Conservation (phyloP, 2,113 vertebrate genomes). For the Leuciscus idus region DNA sequence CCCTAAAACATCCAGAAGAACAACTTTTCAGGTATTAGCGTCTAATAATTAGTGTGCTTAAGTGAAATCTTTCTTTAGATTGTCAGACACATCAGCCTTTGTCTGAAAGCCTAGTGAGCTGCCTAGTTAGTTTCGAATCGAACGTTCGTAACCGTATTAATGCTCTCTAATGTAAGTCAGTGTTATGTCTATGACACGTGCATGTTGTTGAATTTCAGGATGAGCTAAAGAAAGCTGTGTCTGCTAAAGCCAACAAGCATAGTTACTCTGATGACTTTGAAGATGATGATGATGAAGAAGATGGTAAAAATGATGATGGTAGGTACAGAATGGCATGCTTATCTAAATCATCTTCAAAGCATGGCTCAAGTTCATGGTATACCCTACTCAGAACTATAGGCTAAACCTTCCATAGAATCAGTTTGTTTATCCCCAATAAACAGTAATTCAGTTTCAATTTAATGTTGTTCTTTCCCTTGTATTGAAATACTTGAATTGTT, state of each 20-base stretch:
- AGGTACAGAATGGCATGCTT: background rate
- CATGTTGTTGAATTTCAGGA: slow-evolving; percentile 73
- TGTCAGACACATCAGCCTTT: background rate
- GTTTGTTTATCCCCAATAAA: background rate
- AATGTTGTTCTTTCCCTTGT: background rate
- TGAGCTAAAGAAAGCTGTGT: slow-evolving; percentile 80
- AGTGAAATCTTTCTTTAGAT: background rate
- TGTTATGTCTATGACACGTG: background rate
- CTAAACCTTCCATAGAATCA: background rate
- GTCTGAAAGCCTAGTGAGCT: background rate
- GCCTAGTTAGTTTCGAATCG: background rate
- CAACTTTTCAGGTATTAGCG: slow-evolving; percentile 83
- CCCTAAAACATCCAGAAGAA: slow-evolving; percentile 82
- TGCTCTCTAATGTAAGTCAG: background rate
- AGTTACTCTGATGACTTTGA: slow-evolving; percentile 84
- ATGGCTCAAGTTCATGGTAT: background rate
- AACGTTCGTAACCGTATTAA: background rate
- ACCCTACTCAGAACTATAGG: background rate
- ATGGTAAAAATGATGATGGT: slow-evolving; percentile 58
- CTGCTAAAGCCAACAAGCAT: slow-evolving; percentile 72
- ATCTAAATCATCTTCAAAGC: background rate
- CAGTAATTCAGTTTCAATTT: background rate
- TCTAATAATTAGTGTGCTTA: background rate
- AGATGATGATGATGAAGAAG: slow-evolving; percentile 73
- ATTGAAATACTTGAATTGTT: background rate